Percentiles rank a stretch among this genome's conserved stretches.
phyloP scores from a whole-genome alignment of 2,888 invertebrate species.

The Bimastos eiseni region DNA sequence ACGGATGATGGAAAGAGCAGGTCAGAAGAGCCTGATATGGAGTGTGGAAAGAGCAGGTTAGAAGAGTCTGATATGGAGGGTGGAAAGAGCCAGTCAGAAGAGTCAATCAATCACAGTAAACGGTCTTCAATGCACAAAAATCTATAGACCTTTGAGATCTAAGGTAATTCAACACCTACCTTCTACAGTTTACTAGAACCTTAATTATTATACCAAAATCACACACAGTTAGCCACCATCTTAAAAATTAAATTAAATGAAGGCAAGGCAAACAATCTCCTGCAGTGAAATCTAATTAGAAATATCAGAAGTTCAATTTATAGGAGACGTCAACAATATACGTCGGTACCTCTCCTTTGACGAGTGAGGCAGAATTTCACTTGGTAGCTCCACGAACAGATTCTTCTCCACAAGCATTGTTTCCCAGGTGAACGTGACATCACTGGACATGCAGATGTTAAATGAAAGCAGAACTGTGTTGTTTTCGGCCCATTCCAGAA shows the following conservation, averaged over 20 bases:
- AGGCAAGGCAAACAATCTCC: neutral
- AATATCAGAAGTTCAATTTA: neutral
- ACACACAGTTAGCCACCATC: neutral
- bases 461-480: neutral
- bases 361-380: slow-evolving; percentile 81
- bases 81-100: too few relatives aligned
- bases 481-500: slow-evolving; percentile 26
- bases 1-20: too few relatives aligned
- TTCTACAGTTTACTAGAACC: neutral
- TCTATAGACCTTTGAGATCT: neutral
- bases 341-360: slow-evolving; percentile 85
- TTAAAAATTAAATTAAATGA: neutral
- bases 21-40: too few relatives aligned
- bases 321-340: neutral
- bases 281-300: neutral
- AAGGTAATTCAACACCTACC: neutral
- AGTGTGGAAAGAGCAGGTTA: too few relatives aligned
- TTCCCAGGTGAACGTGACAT: slow-evolving; percentile 74
- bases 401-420: slow-evolving; percentile 75
- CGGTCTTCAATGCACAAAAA: neutral
- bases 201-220: neutral
- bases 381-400: slow-evolving; percentile 86
- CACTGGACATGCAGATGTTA: slow-evolving; percentile 62
- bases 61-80: too few relatives aligned
- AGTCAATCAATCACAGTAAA: neutral